Percentiles rank a stretch among this genome's conserved stretches.
These are phyloP conservation scores for Drosophila seguyi DNA, from an alignment of 1,140 invertebrate species.

Conservation along the genomic window DNA sequence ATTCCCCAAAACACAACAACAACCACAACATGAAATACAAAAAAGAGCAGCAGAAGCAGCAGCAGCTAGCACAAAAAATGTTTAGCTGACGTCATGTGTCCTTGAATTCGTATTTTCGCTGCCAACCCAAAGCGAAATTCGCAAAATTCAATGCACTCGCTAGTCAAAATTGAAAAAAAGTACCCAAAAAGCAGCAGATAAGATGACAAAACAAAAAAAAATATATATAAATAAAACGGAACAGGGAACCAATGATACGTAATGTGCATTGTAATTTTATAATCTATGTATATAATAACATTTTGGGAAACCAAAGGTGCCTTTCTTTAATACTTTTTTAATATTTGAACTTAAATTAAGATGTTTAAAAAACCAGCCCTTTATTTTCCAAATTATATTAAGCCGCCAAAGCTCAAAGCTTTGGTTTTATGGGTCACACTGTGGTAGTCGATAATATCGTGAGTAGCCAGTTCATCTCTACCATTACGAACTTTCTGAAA, in stretches of 20 bases:
- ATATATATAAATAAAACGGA: constrained; percentile 14
- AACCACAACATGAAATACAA: constrained; percentile 17
- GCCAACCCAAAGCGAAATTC: constrained; percentile 67
- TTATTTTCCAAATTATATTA: too few species aligned
- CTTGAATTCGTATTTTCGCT: constrained; percentile 80
- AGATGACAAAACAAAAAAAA: constrained; percentile 29
- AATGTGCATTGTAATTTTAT: too few species aligned
- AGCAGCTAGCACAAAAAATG: constrained; percentile 55
- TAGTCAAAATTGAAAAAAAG: constrained; percentile 9
- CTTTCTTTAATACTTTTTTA: too few species aligned
- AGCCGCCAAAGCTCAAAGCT: too few species aligned
- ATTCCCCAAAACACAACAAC: constrained; percentile 46
- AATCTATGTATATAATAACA: too few species aligned
- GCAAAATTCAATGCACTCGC: constrained; percentile 79
- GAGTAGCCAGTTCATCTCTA: too few species aligned
- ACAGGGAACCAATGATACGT: constrained; percentile 9
- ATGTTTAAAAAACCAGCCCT: too few species aligned
- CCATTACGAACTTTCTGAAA: too few species aligned
- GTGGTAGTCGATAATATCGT: too few species aligned
- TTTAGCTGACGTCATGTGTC: constrained; percentile 83
- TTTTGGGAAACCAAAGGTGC: too few species aligned
- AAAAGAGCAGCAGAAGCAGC: constrained; percentile 22
- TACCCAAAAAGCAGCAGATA: constrained; percentile 30
- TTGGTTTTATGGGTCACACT: too few species aligned
- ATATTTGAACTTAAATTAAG: too few species aligned